Evolutionary conservation across 2,797 vertebrate genomes (phyloP).

Genomic region (Mastacembelus armatus): DNA sequence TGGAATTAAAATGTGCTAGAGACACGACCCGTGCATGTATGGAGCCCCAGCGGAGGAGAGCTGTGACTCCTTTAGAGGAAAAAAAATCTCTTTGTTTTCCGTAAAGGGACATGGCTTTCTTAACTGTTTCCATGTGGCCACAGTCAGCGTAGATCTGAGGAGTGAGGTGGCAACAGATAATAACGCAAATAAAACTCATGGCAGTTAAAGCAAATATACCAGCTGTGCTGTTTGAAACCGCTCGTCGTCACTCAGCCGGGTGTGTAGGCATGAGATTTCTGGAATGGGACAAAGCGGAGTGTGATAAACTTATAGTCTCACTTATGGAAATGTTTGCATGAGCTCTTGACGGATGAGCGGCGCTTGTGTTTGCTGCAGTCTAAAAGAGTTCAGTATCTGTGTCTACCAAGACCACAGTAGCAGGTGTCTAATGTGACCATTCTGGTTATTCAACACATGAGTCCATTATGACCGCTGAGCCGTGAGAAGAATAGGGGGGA

Average conservation of each 20-base stretch:
- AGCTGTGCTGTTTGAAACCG: conserved; percentile 74
- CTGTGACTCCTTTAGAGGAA: conserved; percentile 65
- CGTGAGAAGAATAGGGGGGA: conserved; percentile 77
- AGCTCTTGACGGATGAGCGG: conserved; percentile 76
- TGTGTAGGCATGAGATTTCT: conserved; percentile 65
- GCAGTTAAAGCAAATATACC: conserved; percentile 73
- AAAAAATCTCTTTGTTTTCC: conserved; percentile 69
- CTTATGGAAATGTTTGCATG: conserved; percentile 79
- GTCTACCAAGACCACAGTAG: conserved; percentile 76
- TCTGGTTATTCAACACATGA: conserved; percentile 85
- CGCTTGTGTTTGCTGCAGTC: conserved; percentile 71
- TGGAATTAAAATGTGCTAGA: conserved; percentile 83
- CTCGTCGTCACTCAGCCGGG: conserved; percentile 74
- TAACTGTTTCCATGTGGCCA: conserved; percentile 80
- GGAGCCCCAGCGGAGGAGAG: conserved; percentile 69
- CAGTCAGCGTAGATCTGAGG: conserved; percentile 73
- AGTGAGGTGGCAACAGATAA: conserved; percentile 81
- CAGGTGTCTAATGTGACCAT: conserved; percentile 87
- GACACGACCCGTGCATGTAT: conserved; percentile 72
- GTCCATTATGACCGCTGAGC: conserved; percentile 83
- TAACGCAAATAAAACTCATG: conserved; percentile 77
- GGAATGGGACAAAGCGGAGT: conserved; percentile 61
- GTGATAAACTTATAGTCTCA: conserved; percentile 72
- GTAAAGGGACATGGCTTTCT: conserved; percentile 72
- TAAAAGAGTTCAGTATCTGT: conserved; percentile 72